Percentiles rank a stretch among this genome's conserved stretches.
Conservation (phyloP, 2,888 invertebrate species). For the Deilephila porcellus region DNA sequence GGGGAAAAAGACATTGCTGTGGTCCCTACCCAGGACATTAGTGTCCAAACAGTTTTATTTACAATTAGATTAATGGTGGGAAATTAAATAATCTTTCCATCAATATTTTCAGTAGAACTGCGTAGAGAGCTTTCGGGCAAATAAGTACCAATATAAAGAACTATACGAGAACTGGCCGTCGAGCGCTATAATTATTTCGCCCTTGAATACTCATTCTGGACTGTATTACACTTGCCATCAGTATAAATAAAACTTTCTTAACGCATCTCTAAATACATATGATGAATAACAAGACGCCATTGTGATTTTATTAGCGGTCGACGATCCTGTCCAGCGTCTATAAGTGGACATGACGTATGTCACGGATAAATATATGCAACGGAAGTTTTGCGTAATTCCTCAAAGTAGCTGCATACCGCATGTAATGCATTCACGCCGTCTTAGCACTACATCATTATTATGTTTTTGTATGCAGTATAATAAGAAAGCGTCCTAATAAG, state of each 20-base stretch:
- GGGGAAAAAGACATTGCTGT: too few relatives aligned
- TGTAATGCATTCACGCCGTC: neutral
- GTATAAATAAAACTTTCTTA: neutral
- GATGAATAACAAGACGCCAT: constrained; percentile 4
- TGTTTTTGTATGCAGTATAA: neutral
- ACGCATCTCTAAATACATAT: neutral
- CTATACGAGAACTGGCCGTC: too few relatives aligned
- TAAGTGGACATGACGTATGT: constrained; percentile 8
- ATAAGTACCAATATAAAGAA: too few relatives aligned
- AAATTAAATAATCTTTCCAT: too few relatives aligned
- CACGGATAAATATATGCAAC: neutral
- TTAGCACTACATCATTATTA: neutral
- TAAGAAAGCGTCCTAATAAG: too few relatives aligned
- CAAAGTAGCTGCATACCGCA: neutral
- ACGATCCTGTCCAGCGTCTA: neutral
- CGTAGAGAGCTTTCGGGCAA: too few relatives aligned
- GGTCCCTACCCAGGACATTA: too few relatives aligned
- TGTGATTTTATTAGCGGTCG: constrained; percentile 16
- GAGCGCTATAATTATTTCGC: too few relatives aligned
- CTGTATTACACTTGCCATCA: neutral
- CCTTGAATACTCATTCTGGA: neutral
- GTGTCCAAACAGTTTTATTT: too few relatives aligned
- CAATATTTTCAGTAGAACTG: too few relatives aligned
- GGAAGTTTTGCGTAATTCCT: neutral
- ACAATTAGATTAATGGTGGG: too few relatives aligned